Evolutionary conservation across 2,797 vertebrate species (phyloP).

Genomic region (Pseudochirops cupreus): DNA sequence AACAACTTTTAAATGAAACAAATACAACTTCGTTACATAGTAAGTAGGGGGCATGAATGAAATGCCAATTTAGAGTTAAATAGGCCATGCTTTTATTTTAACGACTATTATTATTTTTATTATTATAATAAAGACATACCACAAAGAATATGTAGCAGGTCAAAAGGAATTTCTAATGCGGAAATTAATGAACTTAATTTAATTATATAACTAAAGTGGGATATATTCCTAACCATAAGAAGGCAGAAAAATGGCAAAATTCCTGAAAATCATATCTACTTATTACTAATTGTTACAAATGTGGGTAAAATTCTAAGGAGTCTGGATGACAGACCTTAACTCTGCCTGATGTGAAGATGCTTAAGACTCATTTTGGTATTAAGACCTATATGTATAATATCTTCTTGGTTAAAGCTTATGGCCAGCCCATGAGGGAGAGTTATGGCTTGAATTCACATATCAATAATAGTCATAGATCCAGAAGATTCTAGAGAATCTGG

Average conservation of each 20-base stretch:
- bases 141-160: slow-evolving; percentile 4
- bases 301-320: slow-evolving; percentile 29
- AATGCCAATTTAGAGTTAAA: background rate
- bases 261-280: slow-evolving; percentile 49
- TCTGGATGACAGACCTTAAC: background rate
- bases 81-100: background rate
- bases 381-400: slow-evolving; percentile 13
- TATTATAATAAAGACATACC: too few relatives aligned
- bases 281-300: slow-evolving; percentile 24
- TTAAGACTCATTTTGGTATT: background rate
- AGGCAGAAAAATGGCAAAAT: slow-evolving; percentile 40
- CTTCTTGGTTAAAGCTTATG: slow-evolving; percentile 10
- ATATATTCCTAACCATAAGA: slow-evolving; percentile 44
- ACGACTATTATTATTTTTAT: background rate
- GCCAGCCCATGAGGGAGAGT: background rate
- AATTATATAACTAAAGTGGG: slow-evolving; percentile 35
- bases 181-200: slow-evolving; percentile 48
- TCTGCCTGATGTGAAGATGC: background rate
- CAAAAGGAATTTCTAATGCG: slow-evolving; percentile 53
- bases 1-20: background rate
- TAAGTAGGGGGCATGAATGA: background rate
- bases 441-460: slow-evolving; percentile 26
- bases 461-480: slow-evolving; percentile 70
- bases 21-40: background rate
- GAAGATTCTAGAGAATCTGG: slow-evolving; percentile 82